Conservation (phyloP, 1,140 invertebrate species). For the Ooceraea biroi region DNA sequence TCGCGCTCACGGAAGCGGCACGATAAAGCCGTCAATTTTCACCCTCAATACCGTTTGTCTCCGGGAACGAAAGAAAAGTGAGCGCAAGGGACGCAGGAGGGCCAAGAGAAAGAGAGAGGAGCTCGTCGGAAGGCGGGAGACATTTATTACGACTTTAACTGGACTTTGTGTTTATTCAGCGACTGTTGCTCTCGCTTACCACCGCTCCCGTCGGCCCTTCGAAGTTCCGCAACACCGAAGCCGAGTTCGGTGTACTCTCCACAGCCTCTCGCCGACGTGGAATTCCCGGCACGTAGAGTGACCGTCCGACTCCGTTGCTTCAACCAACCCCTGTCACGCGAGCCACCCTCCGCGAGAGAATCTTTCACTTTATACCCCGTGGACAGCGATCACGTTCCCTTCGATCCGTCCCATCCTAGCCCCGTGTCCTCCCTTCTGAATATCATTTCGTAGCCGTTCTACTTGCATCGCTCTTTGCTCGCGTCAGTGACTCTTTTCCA, state of each 20-base stretch:
- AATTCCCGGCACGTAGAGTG: slow-evolving; percentile 82
- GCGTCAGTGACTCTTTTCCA: slow-evolving; percentile 29
- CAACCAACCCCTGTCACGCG: slow-evolving; percentile 78
- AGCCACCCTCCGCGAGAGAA: slow-evolving; percentile 73
- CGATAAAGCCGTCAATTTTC: slow-evolving; percentile 85
- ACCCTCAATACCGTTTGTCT: slow-evolving; percentile 83
- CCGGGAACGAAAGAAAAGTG: slow-evolving; percentile 78
- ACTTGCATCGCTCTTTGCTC: slow-evolving; percentile 65
- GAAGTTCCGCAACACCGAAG: slow-evolving; percentile 62
- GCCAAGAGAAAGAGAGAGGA: slow-evolving; percentile 49
- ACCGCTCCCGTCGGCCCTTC: slow-evolving; percentile 37
- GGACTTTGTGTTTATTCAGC: slow-evolving; percentile 86
- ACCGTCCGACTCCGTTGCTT: slow-evolving; percentile 74
- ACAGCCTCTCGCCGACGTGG: slow-evolving; percentile 42
- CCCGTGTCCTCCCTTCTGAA: slow-evolving; percentile 68
- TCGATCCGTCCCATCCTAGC: slow-evolving; percentile 42
- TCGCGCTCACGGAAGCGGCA: slow-evolving; percentile 71
- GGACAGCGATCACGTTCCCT: slow-evolving; percentile 83
- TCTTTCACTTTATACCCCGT: slow-evolving; percentile 85
- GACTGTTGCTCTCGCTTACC: slow-evolving; percentile 82
- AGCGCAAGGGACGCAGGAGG: slow-evolving; percentile 67
- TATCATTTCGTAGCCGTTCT: slow-evolving; percentile 80
- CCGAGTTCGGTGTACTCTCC: slow-evolving; percentile 59
- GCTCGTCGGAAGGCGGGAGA: slow-evolving; percentile 82
- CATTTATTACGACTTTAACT: slow-evolving; percentile 86